Evolutionary conservation across 2,113 vertebrate genomes (phyloP).

Genomic region (Zosterops pallidus): DNA sequence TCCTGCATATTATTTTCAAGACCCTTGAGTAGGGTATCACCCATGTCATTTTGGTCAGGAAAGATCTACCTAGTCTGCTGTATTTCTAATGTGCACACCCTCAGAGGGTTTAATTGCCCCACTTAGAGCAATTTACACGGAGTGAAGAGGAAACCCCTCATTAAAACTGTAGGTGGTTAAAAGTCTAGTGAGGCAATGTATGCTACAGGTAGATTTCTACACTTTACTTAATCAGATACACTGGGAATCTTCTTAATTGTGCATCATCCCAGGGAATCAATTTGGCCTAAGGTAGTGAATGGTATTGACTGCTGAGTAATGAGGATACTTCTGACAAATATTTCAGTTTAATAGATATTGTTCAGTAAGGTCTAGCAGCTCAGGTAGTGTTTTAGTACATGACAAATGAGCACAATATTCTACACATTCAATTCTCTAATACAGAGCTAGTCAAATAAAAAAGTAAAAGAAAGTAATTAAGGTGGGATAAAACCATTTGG

Average conservation of each 20-base stretch:
- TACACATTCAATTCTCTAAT: not conserved
- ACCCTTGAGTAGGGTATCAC: not conserved
- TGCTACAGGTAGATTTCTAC: not conserved
- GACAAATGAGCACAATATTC: not conserved
- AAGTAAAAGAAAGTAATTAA: conserved; percentile 1
- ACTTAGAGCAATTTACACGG: not conserved
- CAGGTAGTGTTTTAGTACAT: not conserved
- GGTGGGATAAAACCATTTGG: not conserved
- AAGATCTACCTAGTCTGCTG: not conserved
- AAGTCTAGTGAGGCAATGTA: not conserved
- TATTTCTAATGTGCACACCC: not conserved
- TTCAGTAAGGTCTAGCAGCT: not conserved
- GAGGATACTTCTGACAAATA: not conserved
- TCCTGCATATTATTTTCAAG: not conserved
- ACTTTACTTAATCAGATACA: not conserved
- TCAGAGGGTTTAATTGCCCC: not conserved
- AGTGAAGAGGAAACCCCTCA: not conserved
- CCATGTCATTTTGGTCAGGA: not conserved
- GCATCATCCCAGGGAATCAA: not conserved
- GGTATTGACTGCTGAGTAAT: not conserved
- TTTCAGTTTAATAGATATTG: not conserved
- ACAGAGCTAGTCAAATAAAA: not conserved
- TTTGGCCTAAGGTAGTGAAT: not conserved
- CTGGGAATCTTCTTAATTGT: not conserved
- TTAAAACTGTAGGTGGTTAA: not conserved